Percentiles rank a stretch among this genome's conserved stretches.
phyloP scores from a whole-genome alignment of 2,888 invertebrate species.

The Dicyrtomina minuta region DNA sequence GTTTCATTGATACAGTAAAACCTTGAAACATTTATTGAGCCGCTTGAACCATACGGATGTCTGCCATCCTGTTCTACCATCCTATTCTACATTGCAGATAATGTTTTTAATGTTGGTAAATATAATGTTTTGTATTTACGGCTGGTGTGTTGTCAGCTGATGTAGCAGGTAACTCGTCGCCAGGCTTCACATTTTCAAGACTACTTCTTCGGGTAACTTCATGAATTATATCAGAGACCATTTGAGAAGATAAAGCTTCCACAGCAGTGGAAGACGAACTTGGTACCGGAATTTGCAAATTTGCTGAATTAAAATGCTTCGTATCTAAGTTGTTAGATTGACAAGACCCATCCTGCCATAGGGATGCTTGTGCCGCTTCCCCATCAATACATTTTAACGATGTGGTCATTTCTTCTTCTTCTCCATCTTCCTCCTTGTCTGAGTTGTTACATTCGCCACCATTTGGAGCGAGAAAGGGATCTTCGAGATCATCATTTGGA shows the following conservation, averaged over 20 bases:
- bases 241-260: slow-evolving; percentile 50
- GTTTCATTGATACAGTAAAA: too few relatives aligned
- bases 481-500: slow-evolving; percentile 34
- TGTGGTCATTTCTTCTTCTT: slow-evolving; percentile 50
- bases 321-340: slow-evolving; percentile 3
- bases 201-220: slow-evolving; percentile 48
- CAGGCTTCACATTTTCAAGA: slow-evolving; percentile 26
- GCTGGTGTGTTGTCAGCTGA: slow-evolving; percentile 2
- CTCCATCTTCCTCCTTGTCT: slow-evolving; percentile 31
- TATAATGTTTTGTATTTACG: neutral
- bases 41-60: too few relatives aligned
- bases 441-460: neutral
- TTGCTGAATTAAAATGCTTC: slow-evolving; percentile 3
- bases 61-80: too few relatives aligned
- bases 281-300: slow-evolving; percentile 14
- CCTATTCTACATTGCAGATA: too few relatives aligned
- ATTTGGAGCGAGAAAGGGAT: slow-evolving; percentile 28
- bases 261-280: slow-evolving; percentile 46
- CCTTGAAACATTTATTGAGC: too few relatives aligned
- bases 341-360: slow-evolving; percentile 40
- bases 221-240: slow-evolving; percentile 52
- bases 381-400: slow-evolving; percentile 49
- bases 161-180: neutral
- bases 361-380: slow-evolving; percentile 40
- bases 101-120: too few relatives aligned